Evolutionary conservation across 2,797 vertebrate species (phyloP), one percentile per base, ranked within the genome.

Genomic region (Adelosebastes latens): DNA sequence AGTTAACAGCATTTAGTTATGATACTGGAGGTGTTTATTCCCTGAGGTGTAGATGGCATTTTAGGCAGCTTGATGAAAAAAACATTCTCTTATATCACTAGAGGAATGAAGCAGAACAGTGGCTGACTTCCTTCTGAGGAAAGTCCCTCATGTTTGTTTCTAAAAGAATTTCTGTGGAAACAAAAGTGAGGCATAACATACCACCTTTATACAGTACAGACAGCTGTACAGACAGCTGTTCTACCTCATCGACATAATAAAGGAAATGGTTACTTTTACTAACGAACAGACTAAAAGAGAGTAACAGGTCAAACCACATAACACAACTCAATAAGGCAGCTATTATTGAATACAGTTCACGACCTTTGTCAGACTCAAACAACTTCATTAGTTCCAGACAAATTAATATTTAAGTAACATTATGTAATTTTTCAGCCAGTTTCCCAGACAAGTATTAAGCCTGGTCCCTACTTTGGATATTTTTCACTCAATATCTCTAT

Each of bases 91-190:
- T 20, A 18, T 11, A 11, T 62, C 32, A 29, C 0, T 61, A 18
- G 9, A 69, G 13, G 6, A 72, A 63, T 49, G 24, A 74, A 75
- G 0, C 22, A 22, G 8, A 81, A 59, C 6, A 20, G 16, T 3
- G 3, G 1, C 14, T 22, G 6, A 31, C 71, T 84, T 77, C 69
- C 69, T 49, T 71, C 18, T 55, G 1, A 27, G 82, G 86, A 83
- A 91, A 87, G 71, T 81, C 83, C 80, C 79, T 13, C 4, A 13
- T 42, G 0, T 46, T 75, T 64, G 27, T 32, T 66, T 84, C 3
- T 55, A 8, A 0, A 32, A 11, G 0, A 46, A 62, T 46, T 90
- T 87, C 83, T 42, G 27, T 76, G 70, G 82, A 89, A 91, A 36
- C 52, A 32, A 9, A 64, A 65, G 36, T 36, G 46, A 39, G 13